These are phyloP conservation scores for Agrotis ipsilon DNA, from an alignment of 2,888 invertebrate species.

Conservation along the genomic window DNA sequence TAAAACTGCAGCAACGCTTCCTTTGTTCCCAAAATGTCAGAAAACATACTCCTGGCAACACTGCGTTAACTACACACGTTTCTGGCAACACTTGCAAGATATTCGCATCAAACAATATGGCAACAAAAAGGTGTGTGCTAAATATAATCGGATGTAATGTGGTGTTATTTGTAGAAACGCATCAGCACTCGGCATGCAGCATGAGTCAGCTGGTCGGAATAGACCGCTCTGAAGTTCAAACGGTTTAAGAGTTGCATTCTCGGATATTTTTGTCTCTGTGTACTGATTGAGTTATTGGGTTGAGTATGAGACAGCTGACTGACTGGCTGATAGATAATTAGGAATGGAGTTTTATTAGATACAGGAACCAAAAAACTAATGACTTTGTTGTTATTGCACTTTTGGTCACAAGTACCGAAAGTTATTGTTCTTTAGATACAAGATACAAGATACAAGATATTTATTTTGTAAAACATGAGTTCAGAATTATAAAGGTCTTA, in stretches of 20 bases:
- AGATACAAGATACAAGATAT: too few species aligned
- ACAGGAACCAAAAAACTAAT: background rate
- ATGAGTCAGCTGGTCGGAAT: slow-evolving; percentile 66
- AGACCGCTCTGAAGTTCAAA: slow-evolving; percentile 69
- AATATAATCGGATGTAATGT: slow-evolving; percentile 53
- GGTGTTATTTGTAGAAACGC: slow-evolving; percentile 61
- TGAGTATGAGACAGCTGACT: slow-evolving; percentile 19
- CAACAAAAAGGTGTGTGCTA: slow-evolving; percentile 49
- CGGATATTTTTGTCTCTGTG: slow-evolving; percentile 36
- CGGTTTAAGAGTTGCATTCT: slow-evolving; percentile 55
- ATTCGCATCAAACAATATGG: slow-evolving; percentile 51
- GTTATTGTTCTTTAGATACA: too few species aligned
- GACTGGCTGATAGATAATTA: background rate
- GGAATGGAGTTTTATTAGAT: background rate
- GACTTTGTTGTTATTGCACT: background rate
- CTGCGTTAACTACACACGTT: slow-evolving; percentile 1
- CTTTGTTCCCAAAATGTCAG: slow-evolving; percentile 38
- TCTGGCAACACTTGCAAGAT: slow-evolving; percentile 19
- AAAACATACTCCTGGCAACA: slow-evolving; percentile 29
- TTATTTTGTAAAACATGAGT: too few species aligned
- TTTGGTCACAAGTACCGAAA: background rate
- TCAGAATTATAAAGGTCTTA: too few species aligned
- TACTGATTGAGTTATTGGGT: slow-evolving; percentile 38
- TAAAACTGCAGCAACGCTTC: slow-evolving; percentile 10
- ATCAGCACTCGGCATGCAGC: slow-evolving; percentile 66